Base-by-base conservation (phyloP, 2,888 invertebrate species). In the Meganola albula region DNA sequence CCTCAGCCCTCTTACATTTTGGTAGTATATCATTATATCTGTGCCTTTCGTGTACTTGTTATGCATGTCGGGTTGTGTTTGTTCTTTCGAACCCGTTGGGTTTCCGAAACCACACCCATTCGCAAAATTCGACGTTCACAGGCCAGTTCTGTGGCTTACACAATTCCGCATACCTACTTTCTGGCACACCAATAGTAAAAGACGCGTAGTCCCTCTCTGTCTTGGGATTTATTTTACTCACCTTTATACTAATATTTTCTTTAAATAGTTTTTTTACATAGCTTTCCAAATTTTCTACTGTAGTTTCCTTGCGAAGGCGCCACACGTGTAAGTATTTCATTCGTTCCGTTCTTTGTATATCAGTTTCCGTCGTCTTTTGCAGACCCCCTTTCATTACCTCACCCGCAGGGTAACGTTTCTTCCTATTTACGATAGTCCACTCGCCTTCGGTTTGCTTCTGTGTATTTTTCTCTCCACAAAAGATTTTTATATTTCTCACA, bases 101-200 rank as follows among this genome's bases (percentile, higher is more conserved):
- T 34, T 23, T 40, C 8, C 49, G 49, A 56, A 55, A 56, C 44
- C 47, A 54, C n/a, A 54, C 32, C 51, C 51, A 51, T 21, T 54
- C 50, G 24, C 41, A 29, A 20, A 35, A 49, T 23, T 53, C 52
- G 2, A 40, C 24, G 29, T 54, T 51, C 1, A 44, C 21, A 8
- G 44, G 23, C 48, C 48, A 53, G 7, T 11, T 32, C 11, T 48
- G 39, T 2, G 48, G 29, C 9, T 44, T 23, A 33, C 40, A 34
- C 7, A 54, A 10, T 11, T 30, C 35, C 0, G 44, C 42, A 27
- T 48, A 52, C 6, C 27, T 12, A 7, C 29, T 38, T 28, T 53
- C 49, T 6, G 52, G 38, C 0, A 53, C 46, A 12, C 43, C 38
- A 11, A 58, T 44, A 1, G 36, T 45, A 30, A 54, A 54, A 0